These are phyloP conservation scores for Amphipoea oculea DNA, from an alignment of 2,888 invertebrate genomes.

Conservation along the genomic window DNA sequence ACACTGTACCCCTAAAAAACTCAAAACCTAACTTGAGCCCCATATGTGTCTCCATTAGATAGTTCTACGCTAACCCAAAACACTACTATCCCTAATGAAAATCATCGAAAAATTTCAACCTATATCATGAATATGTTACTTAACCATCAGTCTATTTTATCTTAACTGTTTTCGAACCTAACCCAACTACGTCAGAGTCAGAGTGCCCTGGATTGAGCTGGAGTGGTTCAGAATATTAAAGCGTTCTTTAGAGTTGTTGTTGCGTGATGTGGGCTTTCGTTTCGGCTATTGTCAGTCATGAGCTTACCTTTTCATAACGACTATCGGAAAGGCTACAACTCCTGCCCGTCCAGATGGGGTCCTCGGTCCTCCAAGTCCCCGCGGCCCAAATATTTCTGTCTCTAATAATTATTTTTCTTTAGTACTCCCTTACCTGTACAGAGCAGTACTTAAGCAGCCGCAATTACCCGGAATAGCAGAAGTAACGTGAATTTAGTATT, in stretches of 20 bases:
- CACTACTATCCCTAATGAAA: background rate
- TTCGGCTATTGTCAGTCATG: background rate
- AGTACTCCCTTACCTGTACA: slow-evolving; percentile 19
- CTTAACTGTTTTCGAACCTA: background rate
- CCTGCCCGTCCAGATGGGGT: background rate
- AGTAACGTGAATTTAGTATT: slow-evolving; percentile 66
- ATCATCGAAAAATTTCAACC: background rate
- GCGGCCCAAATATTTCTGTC: background rate
- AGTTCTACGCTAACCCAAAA: background rate
- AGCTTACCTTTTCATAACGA: background rate
- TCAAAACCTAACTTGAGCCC: background rate
- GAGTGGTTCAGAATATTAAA: background rate
- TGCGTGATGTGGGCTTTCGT: background rate
- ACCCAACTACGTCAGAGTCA: background rate
- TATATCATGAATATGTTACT: background rate
- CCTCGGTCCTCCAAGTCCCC: background rate
- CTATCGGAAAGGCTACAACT: background rate
- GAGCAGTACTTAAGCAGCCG: slow-evolving; percentile 35
- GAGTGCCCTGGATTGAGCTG: background rate
- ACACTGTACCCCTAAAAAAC: background rate
- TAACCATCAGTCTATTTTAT: slow-evolving; percentile 1
- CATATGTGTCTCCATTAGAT: background rate
- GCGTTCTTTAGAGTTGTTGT: background rate
- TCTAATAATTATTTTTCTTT: slow-evolving; percentile 1
- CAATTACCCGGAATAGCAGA: slow-evolving; percentile 59